These are phyloP conservation scores for Cottus gobio DNA, from an alignment of 2,113 vertebrate genomes.

Conservation along the genomic window DNA sequence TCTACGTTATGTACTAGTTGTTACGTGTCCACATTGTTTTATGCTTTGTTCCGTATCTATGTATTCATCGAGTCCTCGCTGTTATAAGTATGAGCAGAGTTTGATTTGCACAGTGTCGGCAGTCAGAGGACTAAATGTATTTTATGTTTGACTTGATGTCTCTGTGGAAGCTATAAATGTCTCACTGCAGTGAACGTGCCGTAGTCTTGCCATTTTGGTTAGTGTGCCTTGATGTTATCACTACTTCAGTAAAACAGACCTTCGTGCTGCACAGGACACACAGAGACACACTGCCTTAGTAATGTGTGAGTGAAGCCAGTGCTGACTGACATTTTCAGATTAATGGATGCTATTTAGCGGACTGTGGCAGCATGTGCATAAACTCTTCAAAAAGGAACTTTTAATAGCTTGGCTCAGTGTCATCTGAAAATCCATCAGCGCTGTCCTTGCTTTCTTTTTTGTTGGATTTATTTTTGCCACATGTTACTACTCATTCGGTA, in stretches of 20 bases:
- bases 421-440: slow-evolving; percentile 11
- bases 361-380: slow-evolving; percentile 30
- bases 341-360: slow-evolving; percentile 7
- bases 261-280: slow-evolving; percentile 11
- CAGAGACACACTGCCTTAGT: not conserved
- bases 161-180: slow-evolving; percentile 31
- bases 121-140: slow-evolving; percentile 45
- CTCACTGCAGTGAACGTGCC: slow-evolving; percentile 46
- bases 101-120: slow-evolving; percentile 73
- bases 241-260: slow-evolving; percentile 24
- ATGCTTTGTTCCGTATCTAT: slow-evolving; percentile 45
- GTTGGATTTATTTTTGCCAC: slow-evolving; percentile 25
- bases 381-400: slow-evolving; percentile 26
- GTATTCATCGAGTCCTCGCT: slow-evolving; percentile 46
- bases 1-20: slow-evolving; percentile 58
- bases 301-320: slow-evolving; percentile 12
- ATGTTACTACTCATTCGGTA: slow-evolving; percentile 29
- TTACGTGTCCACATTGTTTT: slow-evolving; percentile 67
- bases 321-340: slow-evolving; percentile 35
- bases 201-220: slow-evolving; percentile 50
- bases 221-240: slow-evolving; percentile 32
- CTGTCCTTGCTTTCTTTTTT: not conserved
- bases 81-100: slow-evolving; percentile 60
- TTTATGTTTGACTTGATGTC: slow-evolving; percentile 52
- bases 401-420: slow-evolving; percentile 2